phyloP scores from a whole-genome alignment of 2,888 invertebrate species.

The Tachina grossa region DNA sequence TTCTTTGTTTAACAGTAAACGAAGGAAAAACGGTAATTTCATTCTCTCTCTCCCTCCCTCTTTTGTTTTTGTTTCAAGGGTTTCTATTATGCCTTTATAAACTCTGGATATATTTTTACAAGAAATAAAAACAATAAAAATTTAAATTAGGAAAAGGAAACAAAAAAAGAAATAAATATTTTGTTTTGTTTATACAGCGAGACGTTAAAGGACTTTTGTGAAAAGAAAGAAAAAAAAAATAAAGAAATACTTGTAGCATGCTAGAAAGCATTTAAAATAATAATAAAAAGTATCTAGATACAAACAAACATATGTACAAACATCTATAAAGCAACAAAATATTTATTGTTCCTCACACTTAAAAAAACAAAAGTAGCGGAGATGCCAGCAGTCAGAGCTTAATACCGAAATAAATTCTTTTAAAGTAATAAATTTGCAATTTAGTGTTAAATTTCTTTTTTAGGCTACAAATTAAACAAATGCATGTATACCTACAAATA shows the following conservation, averaged over 20 bases:
- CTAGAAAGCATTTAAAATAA: conserved; percentile 43
- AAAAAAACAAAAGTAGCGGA: background rate
- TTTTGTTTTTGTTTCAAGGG: conserved; percentile 29
- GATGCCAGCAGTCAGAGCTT: background rate
- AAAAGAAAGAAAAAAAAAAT: conserved; percentile 16
- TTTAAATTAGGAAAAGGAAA: conserved; percentile 38
- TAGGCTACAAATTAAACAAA: background rate
- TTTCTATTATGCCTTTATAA: conserved; percentile 37
- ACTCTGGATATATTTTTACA: conserved; percentile 32
- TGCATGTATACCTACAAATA: background rate
- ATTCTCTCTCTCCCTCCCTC: background rate
- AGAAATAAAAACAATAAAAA: conserved; percentile 60
- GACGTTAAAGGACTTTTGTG: conserved; percentile 36
- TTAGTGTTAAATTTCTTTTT: conserved; percentile 17
- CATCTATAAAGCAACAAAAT: background rate
- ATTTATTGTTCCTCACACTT: no score
- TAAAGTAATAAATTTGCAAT: conserved; percentile 26
- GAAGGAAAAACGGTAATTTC: conserved; percentile 16
- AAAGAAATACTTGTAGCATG: conserved; percentile 52
- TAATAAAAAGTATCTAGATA: background rate
- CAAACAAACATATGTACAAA: no score
- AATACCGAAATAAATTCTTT: conserved; percentile 19
- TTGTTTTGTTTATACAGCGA: background rate
- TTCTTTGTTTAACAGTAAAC: conserved; percentile 20
- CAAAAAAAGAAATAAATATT: background rate